A percentile compares a stretch with the other conserved stretches of the same genome.
phyloP scores from a whole-genome alignment of 2,888 invertebrate species.

The Yponomeuta plumbellus region DNA sequence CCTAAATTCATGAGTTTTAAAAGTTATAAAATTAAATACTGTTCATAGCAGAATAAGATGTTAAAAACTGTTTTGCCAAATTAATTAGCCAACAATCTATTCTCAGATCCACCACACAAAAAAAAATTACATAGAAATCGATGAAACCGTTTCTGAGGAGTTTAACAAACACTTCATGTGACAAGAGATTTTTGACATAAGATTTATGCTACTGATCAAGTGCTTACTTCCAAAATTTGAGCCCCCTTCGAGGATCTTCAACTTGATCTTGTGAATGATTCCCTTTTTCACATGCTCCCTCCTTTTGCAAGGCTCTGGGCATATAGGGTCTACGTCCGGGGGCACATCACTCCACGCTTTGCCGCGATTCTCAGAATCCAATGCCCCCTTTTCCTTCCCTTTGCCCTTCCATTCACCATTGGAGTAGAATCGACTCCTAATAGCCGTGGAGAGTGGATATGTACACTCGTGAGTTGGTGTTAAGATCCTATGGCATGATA shows the following conservation, averaged over 20 bases:
- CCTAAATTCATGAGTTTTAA: no score
- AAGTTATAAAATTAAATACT: no score
- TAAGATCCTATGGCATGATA: not conserved
- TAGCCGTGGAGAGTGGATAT: not conserved
- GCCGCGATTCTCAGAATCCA: not conserved
- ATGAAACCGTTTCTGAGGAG: no score
- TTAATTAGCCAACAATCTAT: no score
- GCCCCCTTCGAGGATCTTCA: constrained; percentile 59
- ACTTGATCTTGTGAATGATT: constrained; percentile 56
- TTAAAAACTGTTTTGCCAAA: no score
- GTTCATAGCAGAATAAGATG: no score
- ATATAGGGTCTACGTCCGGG: constrained; percentile 39
- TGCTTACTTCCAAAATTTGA: constrained; percentile 66
- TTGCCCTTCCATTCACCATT: not conserved
- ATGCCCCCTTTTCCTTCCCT: not conserved
- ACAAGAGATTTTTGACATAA: no score
- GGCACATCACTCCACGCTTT: constrained; percentile 39
- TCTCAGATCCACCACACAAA: no score
- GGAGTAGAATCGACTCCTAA: not conserved
- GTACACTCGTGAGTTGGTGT: not conserved
- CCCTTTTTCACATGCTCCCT: constrained; percentile 41
- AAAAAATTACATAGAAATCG: no score
- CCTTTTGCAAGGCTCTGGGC: constrained; percentile 43
- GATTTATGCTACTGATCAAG: not conserved
- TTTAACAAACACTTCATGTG: no score